phyloP scores from a whole-genome alignment of 2,797 vertebrate genomes.

The Glossophaga mutica region DNA sequence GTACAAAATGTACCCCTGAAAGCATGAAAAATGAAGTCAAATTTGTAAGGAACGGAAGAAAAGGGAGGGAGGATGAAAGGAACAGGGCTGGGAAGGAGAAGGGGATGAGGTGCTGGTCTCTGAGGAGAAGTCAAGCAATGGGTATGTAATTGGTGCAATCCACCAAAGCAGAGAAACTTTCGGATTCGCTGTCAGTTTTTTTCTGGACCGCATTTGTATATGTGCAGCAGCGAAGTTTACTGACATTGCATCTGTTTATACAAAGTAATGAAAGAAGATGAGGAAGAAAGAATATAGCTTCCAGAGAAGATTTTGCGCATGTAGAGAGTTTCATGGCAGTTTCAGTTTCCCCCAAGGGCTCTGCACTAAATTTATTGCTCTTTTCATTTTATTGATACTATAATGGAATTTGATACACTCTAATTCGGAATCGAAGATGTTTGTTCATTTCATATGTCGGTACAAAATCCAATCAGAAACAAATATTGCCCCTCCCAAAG shows the following conservation, averaged over 20 bases:
- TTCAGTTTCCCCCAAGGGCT: background rate
- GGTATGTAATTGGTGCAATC: background rate
- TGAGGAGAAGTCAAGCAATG: background rate
- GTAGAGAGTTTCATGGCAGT: conserved; percentile 46
- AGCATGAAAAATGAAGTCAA: conserved; percentile 7
- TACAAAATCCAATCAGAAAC: conserved; percentile 66
- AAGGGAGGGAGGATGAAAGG: background rate
- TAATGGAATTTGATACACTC: conserved; percentile 61
- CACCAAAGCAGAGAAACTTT: conserved; percentile 50
- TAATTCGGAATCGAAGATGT: conserved; percentile 53
- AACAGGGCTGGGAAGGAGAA: background rate
- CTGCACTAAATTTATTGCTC: conserved; percentile 18
- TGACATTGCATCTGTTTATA: conserved; percentile 69
- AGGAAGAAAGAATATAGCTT: conserved; percentile 17
- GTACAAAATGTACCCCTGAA: background rate
- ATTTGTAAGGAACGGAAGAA: conserved; percentile 27
- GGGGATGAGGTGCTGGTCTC: background rate
- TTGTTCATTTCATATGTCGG: conserved; percentile 63
- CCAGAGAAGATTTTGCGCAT: conserved; percentile 32
- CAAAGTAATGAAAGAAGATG: conserved; percentile 9
- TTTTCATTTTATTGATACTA: conserved; percentile 69
- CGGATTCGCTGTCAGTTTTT: conserved; percentile 65
- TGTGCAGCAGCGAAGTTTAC: background rate
- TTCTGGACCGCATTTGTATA: conserved; percentile 55
- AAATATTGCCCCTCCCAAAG: conserved; percentile 46